Conservation (phyloP, 2,113 vertebrate genomes). For the Odobenus rosmarus region DNA sequence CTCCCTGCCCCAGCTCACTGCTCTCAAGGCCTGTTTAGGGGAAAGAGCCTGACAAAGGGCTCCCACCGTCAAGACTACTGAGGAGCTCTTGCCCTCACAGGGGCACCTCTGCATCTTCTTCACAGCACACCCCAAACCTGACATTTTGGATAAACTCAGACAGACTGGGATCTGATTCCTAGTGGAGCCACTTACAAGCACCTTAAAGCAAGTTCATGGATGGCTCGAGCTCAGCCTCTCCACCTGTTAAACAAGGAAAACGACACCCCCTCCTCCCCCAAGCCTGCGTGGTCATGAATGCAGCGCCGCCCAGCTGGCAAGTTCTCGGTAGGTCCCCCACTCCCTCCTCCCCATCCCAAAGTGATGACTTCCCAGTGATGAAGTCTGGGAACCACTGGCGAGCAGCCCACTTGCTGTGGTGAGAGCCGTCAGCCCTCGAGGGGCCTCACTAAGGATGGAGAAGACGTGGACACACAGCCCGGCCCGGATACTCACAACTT, state of each 20-base stretch:
- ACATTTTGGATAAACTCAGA: background rate
- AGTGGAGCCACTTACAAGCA: background rate
- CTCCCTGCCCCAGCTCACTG: background rate
- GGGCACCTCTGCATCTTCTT: background rate
- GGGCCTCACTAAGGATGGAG: rapidly evolving
- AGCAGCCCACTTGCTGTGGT: background rate
- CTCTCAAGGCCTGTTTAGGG: background rate
- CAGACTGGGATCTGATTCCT: background rate
- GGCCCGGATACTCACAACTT: slow-evolving; percentile 66
- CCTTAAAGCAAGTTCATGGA: background rate
- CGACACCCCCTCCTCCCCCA: background rate
- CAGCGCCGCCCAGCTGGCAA: background rate
- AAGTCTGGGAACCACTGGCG: background rate
- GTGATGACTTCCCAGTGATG: background rate
- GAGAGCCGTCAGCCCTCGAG: too few species aligned
- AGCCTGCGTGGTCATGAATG: rapidly evolving
- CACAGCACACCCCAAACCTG: background rate
- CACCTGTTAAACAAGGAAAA: background rate
- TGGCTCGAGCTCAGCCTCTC: background rate
- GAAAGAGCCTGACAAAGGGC: background rate
- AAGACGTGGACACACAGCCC: rapidly evolving
- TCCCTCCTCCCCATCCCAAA: background rate
- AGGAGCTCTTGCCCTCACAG: background rate
- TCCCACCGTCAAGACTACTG: background rate
- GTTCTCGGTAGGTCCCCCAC: too few species aligned